Evolutionary conservation across 2,113 vertebrate species (phyloP), one percentile per base, ranked within the genome.

Genomic region (Forbesichthys agassizii): DNA sequence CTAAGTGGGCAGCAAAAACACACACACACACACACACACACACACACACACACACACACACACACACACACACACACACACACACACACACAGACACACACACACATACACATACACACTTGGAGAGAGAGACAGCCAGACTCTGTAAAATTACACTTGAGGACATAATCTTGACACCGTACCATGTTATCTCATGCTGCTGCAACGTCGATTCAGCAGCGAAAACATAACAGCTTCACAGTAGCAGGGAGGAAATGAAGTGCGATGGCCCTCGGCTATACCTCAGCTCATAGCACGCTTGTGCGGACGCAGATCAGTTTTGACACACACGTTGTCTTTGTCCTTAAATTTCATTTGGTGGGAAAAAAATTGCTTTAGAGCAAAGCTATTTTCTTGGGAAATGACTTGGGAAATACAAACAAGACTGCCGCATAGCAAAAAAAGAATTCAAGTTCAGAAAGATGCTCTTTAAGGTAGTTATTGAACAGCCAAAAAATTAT

Each of bases 121-220:
- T 68, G 81, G 82, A 80, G 73, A 77, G 73, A 72, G 73, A 74
- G 64, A 74, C 61, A 27, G 51, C 61, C 74, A 61, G 70, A 11
- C 71, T 80, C 66, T 79, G 75, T 84, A 75, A 91, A 90, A 91
- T 88, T 88, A 88, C 86, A 88, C 87, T 86, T 85, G 83, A 88
- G 80, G 80, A 92, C 74, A 81, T 89, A 77, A 89, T 89, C 84
- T 90, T 86, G 86, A 88, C 81, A 82, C 65, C 58, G 74, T 78
- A 67, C 79, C 73, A 80, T 79, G 77, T 86, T 88, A 86, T 87
- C 85, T 89, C 74, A 47, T 58, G 49, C 71, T 16, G 61, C 77
- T 61, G 71, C 66, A 75, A 77, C 86, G 83, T 82, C 78, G 84
- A 86, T 78, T 74, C 84, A 83, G 83, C 71, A 78, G 66, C 81